These are phyloP conservation scores for Myotis pilosus DNA, from an alignment of 2,797 vertebrate species.

Conservation along the genomic window DNA sequence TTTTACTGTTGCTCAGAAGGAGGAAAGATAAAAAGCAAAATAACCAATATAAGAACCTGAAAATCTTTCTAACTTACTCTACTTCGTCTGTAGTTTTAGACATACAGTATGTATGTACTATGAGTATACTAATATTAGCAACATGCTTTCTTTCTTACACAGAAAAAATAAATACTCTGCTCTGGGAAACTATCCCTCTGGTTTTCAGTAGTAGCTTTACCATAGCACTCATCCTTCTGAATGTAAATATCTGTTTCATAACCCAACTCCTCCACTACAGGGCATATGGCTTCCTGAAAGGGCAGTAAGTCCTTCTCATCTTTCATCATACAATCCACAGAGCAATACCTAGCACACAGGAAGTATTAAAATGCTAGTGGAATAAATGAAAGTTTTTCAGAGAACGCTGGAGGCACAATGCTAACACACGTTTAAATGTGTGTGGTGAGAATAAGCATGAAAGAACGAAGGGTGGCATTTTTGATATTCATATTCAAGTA, in stretches of 20 bases:
- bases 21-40: conserved; percentile 34
- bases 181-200: not conserved
- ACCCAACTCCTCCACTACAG: not conserved
- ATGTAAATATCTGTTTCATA: not conserved
- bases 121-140: not conserved
- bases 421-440: not conserved
- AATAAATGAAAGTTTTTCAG: not conserved
- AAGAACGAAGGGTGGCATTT: not conserved
- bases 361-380: not conserved
- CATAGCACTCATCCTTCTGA: not conserved
- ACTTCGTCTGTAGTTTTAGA: not conserved
- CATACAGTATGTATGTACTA: not conserved
- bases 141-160: not conserved
- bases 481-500: conserved; percentile 6
- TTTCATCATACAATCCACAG: not conserved
- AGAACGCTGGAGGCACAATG: conserved; percentile 29
- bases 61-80: not conserved
- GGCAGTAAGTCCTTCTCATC: not conserved
- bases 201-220: not conserved
- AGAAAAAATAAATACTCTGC: not conserved
- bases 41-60: not conserved
- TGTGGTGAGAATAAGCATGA: not conserved
- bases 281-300: not conserved
- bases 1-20: conserved; percentile 24
- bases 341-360: not conserved